Conservation (phyloP, 2,797 vertebrate genomes). For the Smutsia temminckii region DNA sequence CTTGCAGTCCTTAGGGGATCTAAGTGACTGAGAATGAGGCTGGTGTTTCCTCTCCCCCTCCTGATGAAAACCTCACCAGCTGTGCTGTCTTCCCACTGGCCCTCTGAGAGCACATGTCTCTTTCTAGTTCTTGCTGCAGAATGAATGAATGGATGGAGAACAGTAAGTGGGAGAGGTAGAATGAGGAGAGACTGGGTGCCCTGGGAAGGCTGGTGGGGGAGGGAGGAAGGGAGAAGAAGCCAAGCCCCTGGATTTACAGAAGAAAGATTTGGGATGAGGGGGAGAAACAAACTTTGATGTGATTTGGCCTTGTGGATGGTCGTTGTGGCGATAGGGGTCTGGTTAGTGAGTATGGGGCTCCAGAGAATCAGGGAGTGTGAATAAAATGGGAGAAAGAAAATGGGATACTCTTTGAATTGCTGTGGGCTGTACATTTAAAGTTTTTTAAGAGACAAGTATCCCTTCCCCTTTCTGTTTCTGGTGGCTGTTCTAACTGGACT, state of each 20-base stretch:
- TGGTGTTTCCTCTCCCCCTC: accelerated
- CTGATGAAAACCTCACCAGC: neutral
- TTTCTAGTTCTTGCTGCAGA: neutral
- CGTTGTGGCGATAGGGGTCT: accelerated
- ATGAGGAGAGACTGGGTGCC: neutral
- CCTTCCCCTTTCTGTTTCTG: accelerated
- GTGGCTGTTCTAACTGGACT: neutral
- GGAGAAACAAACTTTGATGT: accelerated
- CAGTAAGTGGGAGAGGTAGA: neutral
- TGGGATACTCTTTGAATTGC: accelerated
- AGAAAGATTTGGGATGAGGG: accelerated
- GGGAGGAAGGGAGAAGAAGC: neutral
- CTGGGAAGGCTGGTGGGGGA: too few relatives aligned
- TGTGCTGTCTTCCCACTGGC: neutral
- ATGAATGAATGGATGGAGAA: accelerated
- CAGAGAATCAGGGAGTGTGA: neutral
- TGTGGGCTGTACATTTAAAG: neutral
- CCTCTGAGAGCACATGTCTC: neutral
- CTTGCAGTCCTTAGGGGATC: accelerated
- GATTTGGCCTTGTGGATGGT: neutral
- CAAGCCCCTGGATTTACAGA: accelerated
- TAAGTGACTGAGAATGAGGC: neutral
- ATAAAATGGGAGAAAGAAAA: neutral
- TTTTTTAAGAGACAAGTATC: neutral
- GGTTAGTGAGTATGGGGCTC: neutral